Evolutionary conservation across 2,113 vertebrate species (phyloP).

Genomic region (Lethenteron reissneri): DNA sequence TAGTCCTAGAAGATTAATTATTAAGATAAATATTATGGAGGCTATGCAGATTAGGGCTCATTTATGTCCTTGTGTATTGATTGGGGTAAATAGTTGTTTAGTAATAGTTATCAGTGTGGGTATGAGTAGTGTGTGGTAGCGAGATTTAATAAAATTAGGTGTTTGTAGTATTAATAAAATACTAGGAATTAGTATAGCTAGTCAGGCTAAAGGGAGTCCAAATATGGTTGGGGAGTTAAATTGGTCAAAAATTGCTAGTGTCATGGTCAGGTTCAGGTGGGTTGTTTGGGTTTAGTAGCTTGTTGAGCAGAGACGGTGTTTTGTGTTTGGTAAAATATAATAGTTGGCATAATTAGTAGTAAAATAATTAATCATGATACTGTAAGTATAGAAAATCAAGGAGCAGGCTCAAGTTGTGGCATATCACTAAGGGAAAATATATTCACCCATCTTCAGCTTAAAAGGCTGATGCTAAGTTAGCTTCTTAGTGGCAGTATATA

Average conservation of each 20-base stretch:
- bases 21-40: conserved; percentile 9
- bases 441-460: conserved; percentile 16
- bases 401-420: conserved; percentile 15
- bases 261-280: conserved; percentile 15
- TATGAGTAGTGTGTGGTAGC: conserved; percentile 5
- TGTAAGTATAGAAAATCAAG: conserved; percentile 10
- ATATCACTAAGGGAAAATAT: conserved; percentile 14
- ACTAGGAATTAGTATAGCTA: conserved; percentile 6
- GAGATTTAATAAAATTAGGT: conserved; percentile 5
- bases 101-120: conserved; percentile 10
- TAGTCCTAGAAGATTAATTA: conserved; percentile 9
- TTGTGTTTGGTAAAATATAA: not conserved
- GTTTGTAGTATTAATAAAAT: not conserved
- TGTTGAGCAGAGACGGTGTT: not conserved
- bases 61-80: conserved; percentile 8
- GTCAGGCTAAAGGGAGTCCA: not conserved
- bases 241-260: conserved; percentile 13
- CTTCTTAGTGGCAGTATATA: conserved; percentile 14
- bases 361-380: conserved; percentile 9
- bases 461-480: conserved; percentile 18
- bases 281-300: not conserved
- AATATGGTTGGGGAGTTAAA: conserved; percentile 7
- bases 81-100: conserved; percentile 6
- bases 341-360: conserved; percentile 7
- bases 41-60: conserved; percentile 8